Evolutionary conservation across 2,888 invertebrate genomes (phyloP).

Genomic region (Agriopis leucophaearia): DNA sequence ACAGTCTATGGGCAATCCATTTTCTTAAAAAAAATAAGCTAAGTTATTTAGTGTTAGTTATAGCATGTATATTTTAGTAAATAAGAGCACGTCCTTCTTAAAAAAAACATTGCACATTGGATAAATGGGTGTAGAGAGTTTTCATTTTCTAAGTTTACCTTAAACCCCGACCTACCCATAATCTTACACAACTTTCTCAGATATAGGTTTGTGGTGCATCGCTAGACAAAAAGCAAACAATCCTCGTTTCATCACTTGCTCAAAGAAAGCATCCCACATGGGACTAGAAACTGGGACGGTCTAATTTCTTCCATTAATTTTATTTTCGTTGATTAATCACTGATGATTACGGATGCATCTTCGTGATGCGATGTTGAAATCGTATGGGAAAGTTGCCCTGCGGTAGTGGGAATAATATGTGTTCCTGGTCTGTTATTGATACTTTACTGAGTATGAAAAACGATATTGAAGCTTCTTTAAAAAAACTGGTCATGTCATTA

Average conservation of each 20-base stretch:
- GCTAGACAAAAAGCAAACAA: slow-evolving; percentile 28
- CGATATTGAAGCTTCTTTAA: no score
- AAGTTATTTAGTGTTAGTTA: no score
- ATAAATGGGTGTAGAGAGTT: no score
- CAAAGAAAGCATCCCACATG: slow-evolving; percentile 36
- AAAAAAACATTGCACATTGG: no score
- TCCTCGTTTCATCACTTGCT: slow-evolving; percentile 27
- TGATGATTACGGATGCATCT: slow-evolving; percentile 37
- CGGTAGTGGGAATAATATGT: background rate
- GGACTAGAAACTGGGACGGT: slow-evolving; percentile 31
- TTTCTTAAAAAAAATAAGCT: no score
- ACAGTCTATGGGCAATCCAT: no score
- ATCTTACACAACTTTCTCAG: slow-evolving; percentile 19
- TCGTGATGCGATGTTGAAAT: slow-evolving; percentile 27
- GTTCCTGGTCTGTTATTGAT: background rate
- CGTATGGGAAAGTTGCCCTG: slow-evolving; percentile 29
- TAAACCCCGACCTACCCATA: slow-evolving; percentile 2
- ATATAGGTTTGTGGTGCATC: slow-evolving; percentile 31
- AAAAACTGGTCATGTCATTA: no score
- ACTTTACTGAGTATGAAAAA: no score
- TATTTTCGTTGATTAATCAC: slow-evolving; percentile 39
- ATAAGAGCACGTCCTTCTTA: no score
- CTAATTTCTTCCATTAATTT: slow-evolving; percentile 40
- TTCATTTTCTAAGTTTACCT: background rate
- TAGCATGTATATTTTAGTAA: no score